Evolutionary conservation across 30 jellyfish, hydroid and myxozoan species (phyloP).

Genomic region (Pseudorhiza aurosa): DNA sequence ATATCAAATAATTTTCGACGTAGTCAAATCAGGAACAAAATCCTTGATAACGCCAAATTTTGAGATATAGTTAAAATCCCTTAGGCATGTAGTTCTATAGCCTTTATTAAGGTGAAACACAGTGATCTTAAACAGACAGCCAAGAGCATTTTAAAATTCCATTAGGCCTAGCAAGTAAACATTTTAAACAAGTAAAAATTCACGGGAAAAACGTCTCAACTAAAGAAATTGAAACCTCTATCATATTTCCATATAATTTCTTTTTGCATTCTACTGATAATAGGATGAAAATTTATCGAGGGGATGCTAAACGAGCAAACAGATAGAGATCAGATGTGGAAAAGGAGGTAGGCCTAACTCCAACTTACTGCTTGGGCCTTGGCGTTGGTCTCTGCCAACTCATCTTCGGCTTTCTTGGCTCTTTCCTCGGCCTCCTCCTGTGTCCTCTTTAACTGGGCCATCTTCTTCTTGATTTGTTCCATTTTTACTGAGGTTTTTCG

Average conservation of each 20-base stretch:
- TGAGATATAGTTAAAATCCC: no score
- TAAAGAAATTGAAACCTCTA: not conserved
- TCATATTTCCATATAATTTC: not conserved
- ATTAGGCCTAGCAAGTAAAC: no score
- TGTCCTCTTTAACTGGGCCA: slow-evolving; percentile 78
- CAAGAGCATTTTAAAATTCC: no score
- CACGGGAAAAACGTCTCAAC: not conserved
- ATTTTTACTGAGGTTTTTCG: slow-evolving; percentile 33
- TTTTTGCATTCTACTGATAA: not conserved
- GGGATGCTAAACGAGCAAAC: slow-evolving; percentile 28
- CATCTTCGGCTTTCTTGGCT: slow-evolving; percentile 89
- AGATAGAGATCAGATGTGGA: slow-evolving; percentile 4
- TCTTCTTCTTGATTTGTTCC: slow-evolving; percentile 92
- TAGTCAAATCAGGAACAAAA: no score
- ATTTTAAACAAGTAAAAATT: not conserved
- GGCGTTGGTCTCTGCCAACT: slow-evolving; percentile 82
- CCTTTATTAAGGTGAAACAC: no score
- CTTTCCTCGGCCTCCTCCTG: slow-evolving; percentile 93
- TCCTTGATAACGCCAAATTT: no score
- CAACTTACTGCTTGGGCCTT: slow-evolving; percentile 86
- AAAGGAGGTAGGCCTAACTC: slow-evolving; percentile 4
- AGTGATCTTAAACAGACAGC: no score
- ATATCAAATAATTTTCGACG: no score
- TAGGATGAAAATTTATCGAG: not conserved
- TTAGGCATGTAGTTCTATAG: no score